Evolutionary conservation across 92 coral and sea anemone species (phyloP).

Genomic region (Scolanthus callimorphus): DNA sequence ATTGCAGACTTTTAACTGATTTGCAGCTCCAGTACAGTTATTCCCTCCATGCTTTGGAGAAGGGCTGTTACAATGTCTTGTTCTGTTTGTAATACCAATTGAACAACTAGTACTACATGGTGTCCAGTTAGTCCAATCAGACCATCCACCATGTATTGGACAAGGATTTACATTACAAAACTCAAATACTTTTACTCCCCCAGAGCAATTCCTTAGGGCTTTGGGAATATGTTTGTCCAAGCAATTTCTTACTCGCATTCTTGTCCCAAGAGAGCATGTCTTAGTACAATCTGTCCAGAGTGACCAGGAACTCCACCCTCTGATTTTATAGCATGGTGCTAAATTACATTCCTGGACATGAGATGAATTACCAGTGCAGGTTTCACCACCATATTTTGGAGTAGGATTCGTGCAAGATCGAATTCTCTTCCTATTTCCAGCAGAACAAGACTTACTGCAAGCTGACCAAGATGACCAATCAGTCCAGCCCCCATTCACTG

Average conservation of each 20-base stretch:
- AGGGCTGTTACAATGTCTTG: conserved; percentile 50
- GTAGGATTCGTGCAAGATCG: conserved; percentile 59
- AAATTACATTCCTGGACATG: conserved; percentile 27
- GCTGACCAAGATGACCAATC: conserved; percentile 72
- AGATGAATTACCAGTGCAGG: conserved; percentile 40
- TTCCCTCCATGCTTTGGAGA: conserved; percentile 31
- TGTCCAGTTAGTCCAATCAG: conserved; percentile 79
- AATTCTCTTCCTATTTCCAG: conserved; percentile 44
- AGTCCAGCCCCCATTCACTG: conserved; percentile 76
- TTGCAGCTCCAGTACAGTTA: conserved; percentile 44
- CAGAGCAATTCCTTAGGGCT: conserved; percentile 58
- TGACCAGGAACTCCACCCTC: conserved; percentile 81
- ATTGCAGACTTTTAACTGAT: conserved; percentile 41
- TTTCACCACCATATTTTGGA: conserved; percentile 57
- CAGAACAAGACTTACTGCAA: conserved; percentile 67
- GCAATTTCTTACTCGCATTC: conserved; percentile 54
- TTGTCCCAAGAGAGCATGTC: conserved; percentile 61
- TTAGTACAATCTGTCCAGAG: conserved; percentile 68
- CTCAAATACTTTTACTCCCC: conserved; percentile 11
- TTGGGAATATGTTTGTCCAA: conserved; percentile 49
- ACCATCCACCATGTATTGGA: conserved; percentile 60
- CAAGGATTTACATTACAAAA: conserved; percentile 44
- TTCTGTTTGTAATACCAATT: conserved; percentile 47
- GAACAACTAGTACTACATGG: conserved; percentile 69
- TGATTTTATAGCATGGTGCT: conserved; percentile 41